Conservation (phyloP, 2,797 vertebrate genomes). For the Emydoidea blandingii region DNA sequence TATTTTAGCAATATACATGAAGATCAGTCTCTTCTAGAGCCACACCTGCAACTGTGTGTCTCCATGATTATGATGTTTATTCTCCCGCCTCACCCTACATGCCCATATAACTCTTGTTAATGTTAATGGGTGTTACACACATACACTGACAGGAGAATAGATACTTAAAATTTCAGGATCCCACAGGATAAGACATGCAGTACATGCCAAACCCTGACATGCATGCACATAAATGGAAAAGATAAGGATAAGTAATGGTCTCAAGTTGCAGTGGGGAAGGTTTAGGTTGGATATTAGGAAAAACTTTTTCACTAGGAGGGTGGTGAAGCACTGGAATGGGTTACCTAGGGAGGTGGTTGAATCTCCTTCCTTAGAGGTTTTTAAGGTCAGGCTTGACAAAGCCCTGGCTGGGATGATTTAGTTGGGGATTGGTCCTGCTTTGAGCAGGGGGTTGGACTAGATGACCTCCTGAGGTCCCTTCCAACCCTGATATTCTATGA, state of each 20-base stretch:
- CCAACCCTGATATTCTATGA: no score
- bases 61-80: not conserved
- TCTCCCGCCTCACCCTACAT: not conserved
- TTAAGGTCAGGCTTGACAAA: no score
- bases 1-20: not conserved
- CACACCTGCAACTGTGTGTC: not conserved
- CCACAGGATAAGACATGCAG: not conserved
- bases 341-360: no score
- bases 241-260: not conserved
- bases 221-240: not conserved
- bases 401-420: no score
- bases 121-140: not conserved
- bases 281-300: no score
- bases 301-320: no score
- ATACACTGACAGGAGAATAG: not conserved
- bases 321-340: no score
- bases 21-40: not conserved
- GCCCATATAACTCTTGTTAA: rapidly evolving
- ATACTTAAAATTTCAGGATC: not conserved
- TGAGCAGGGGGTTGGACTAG: no score
- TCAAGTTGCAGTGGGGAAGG: no score
- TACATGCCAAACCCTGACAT: not conserved
- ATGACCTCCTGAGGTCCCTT: no score
- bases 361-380: no score
- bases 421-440: no score